Evolutionary conservation across 2,113 vertebrate genomes (phyloP), one percentile per base, ranked within the genome.

Genomic region (Cephalopterus ornatus): DNA sequence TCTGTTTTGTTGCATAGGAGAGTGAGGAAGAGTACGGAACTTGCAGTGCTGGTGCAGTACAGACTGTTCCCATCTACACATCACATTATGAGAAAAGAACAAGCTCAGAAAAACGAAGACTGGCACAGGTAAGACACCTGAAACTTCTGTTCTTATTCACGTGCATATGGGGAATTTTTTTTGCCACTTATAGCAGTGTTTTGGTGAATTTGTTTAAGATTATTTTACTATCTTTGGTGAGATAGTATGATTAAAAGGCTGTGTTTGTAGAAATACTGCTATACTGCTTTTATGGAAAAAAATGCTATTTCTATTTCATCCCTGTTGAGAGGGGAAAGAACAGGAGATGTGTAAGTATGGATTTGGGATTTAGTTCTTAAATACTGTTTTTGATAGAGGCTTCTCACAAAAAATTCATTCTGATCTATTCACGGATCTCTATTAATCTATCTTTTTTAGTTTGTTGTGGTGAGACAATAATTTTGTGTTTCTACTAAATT

Each of bases 101-200:
- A 24, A 88, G 46, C 85, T 83, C 67, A 27, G 97, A 98, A 71
- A 98, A 96, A 49, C 90, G 74, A 44, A 97, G 91, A 55, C 93
- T 98, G 80, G 93, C 97, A 32, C 98, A 98, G 97, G 98, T 98
- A 96, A 97, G 92, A 20, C 42, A 16, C 67, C 52, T 59, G 71
- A 44, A 90, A 71, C 28, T 65, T 78, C 53, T 55, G 15, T 35
- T 41, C 18, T 28, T 70, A 23, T 44, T 65, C 47, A 68, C 9
- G 7, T 17, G 28, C 4, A 17, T 8, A 6, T 1, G 11, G 18
- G 39, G 24, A 62, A 52, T 22, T 5, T 12, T 11, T 85, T 74
- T 37, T 84, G 32, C 35, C 16, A 5, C 39, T 52, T 44, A 33
- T 0, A 59, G 12, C 21, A 32, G 19, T 41, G 27, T n/a, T 5